phyloP scores from a whole-genome alignment of 2,888 invertebrate genomes.

The Drosophila testacea region DNA sequence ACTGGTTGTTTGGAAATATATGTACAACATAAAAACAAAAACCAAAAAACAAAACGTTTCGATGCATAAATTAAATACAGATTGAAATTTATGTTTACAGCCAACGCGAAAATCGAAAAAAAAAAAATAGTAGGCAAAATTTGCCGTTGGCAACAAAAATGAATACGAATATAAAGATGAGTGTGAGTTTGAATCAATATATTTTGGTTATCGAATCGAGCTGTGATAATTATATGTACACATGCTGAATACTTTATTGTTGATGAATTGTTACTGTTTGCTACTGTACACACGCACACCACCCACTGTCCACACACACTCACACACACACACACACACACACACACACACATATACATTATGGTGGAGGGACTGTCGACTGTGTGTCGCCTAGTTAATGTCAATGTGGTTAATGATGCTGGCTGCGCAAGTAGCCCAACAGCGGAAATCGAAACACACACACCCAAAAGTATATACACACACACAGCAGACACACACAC shows the following conservation, averaged over 20 bases:
- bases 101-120: constrained; percentile 10
- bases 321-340: constrained; percentile 3
- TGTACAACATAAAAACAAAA: constrained; percentile 11
- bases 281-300: constrained; percentile 10
- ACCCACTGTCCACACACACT: constrained; percentile 15
- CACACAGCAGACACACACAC: constrained; percentile 4
- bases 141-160: constrained; percentile 3
- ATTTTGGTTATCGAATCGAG: constrained; percentile 21
- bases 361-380: too few relatives aligned
- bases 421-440: constrained; percentile 21
- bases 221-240: constrained; percentile 69
- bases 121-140: constrained; percentile 21
- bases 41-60: constrained; percentile 51
- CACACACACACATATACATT: background rate
- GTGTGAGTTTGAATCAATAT: constrained; percentile 38
- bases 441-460: constrained; percentile 48
- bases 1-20: background rate
- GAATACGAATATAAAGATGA: constrained; percentile 16
- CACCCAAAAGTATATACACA: background rate
- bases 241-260: constrained; percentile 52
- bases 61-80: constrained; percentile 69
- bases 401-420: constrained; percentile 69
- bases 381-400: constrained; percentile 39
- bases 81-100: constrained; percentile 66
- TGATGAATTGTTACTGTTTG: constrained; percentile 60